Evolutionary conservation across 2,113 vertebrate species (phyloP).

Genomic region (Microtus oregoni): DNA sequence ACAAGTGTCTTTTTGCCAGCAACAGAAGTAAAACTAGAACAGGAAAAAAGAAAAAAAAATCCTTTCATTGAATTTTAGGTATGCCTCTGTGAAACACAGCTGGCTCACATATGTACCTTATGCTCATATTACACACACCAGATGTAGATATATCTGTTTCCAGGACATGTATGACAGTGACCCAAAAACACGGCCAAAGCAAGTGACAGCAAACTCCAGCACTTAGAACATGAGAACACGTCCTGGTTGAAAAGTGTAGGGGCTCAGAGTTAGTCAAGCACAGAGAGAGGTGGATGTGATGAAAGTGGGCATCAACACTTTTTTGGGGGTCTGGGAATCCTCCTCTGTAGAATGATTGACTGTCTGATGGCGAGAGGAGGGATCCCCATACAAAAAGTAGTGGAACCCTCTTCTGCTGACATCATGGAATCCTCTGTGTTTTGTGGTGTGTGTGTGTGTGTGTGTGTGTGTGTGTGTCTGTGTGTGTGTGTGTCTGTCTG

Average conservation of each 20-base stretch:
- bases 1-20: background rate
- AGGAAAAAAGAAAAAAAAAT: background rate
- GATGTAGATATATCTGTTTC: background rate
- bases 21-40: background rate
- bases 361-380: background rate
- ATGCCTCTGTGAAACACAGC: background rate
- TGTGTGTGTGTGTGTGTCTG: background rate
- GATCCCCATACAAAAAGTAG: background rate
- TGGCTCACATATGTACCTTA: no score
- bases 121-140: background rate
- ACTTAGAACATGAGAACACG: background rate
- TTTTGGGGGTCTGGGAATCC: background rate
- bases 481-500: background rate
- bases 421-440: background rate
- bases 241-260: background rate
- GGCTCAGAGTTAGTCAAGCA: background rate
- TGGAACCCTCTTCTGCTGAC: background rate
- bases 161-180: background rate
- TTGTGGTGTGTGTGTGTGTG: background rate
- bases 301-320: background rate
- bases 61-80: background rate
- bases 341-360: background rate
- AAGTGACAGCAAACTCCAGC: background rate
- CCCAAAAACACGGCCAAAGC: background rate
- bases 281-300: background rate